A percentile compares a stretch with the other conserved stretches of the same genome.
Conservation (phyloP, 2,113 vertebrate genomes). For the Axis porcinus region DNA sequence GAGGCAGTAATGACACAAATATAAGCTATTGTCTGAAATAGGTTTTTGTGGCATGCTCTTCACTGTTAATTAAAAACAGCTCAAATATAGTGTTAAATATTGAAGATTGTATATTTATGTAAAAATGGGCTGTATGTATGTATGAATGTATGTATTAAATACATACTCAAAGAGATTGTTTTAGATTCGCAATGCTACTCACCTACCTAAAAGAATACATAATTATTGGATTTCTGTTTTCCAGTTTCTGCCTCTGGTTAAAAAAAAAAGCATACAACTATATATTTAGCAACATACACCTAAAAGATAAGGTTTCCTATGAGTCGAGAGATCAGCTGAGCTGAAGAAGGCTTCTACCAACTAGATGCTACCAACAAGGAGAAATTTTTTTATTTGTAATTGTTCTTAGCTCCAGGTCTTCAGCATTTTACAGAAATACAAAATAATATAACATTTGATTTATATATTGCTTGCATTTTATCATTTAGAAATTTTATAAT, state of each 20-base stretch:
- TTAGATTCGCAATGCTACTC: conserved; percentile 24
- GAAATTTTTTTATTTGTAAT: neutral
- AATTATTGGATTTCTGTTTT: neutral
- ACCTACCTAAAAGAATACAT: neutral
- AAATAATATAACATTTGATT: neutral
- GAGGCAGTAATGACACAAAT: neutral
- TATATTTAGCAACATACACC: conserved; percentile 16
- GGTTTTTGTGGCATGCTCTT: neutral
- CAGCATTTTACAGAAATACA: conserved; percentile 17
- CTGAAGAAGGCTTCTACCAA: neutral
- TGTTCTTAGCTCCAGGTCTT: conserved; percentile 6
- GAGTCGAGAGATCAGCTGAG: neutral
- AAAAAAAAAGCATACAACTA: neutral
- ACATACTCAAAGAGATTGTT: neutral
- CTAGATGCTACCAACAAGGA: neutral
- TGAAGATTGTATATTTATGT: conserved; percentile 25
- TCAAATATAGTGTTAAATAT: neutral
- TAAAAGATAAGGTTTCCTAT: neutral
- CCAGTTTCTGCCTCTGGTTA: neutral
- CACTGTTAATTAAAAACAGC: conserved; percentile 2
- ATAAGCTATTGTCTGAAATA: neutral
- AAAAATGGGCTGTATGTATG: neutral
- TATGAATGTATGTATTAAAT: neutral
- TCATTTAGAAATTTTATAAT: conserved; percentile 35
- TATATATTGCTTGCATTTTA: neutral